Conservation (phyloP, 2,888 invertebrate species). For the Orchesellides sinensis region DNA sequence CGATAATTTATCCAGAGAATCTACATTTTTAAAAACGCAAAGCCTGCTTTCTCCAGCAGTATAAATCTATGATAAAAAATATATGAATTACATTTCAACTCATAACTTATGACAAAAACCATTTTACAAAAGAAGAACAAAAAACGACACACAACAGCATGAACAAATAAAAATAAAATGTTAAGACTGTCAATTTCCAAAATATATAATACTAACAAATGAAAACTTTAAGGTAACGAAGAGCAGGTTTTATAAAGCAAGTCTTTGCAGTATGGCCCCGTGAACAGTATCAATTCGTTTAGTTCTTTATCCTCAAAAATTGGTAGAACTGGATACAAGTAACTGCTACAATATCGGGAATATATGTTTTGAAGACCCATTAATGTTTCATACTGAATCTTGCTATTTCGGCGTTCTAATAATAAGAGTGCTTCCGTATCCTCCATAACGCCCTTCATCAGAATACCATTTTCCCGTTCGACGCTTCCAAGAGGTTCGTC, state of each 20-base stretch:
- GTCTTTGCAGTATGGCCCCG: constrained; percentile 49
- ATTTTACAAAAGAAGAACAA: too few species aligned
- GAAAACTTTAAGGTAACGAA: too few species aligned
- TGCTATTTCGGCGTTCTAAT: constrained; percentile 23
- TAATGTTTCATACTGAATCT: constrained; percentile 37
- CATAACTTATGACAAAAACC: too few species aligned
- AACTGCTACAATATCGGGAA: constrained; percentile 44
- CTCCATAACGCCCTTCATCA: constrained; percentile 51
- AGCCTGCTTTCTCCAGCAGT: too few species aligned
- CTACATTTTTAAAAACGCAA: too few species aligned
- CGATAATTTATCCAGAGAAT: too few species aligned
- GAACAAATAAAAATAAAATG: too few species aligned
- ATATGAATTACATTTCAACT: too few species aligned
- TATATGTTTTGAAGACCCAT: constrained; percentile 57
- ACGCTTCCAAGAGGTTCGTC: constrained; percentile 57
- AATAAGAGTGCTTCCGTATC: constrained; percentile 45
- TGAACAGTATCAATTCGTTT: constrained; percentile 35
- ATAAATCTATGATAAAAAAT: too few species aligned
- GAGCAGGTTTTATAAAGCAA: constrained; percentile 9
- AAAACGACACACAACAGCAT: too few species aligned
- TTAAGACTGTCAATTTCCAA: too few species aligned
- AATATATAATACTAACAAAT: too few species aligned
- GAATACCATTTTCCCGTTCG: constrained; percentile 47
- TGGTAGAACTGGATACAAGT: constrained; percentile 38
- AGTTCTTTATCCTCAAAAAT: constrained; percentile 58